These are phyloP conservation scores for Corythoichthys intestinalis DNA, from an alignment of 2,113 vertebrate genomes.

Conservation along the genomic window DNA sequence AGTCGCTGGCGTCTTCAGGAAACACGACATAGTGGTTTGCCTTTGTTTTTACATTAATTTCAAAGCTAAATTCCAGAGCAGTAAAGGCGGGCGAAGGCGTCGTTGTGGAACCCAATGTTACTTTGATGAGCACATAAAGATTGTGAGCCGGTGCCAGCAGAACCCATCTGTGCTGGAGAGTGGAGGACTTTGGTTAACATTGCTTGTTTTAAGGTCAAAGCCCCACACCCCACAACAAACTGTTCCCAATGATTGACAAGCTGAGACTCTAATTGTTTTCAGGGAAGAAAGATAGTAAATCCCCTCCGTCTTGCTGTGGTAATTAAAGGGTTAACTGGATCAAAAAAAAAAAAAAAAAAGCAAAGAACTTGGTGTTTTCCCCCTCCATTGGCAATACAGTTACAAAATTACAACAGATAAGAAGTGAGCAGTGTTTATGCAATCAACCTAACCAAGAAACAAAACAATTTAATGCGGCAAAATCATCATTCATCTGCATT, in stretches of 20 bases:
- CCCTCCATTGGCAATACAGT: slow-evolving; percentile 89
- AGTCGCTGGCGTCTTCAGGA: background rate
- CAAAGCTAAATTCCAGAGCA: slow-evolving; percentile 61
- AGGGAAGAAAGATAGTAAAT: slow-evolving; percentile 35
- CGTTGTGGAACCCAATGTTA: slow-evolving; percentile 75
- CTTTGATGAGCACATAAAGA: slow-evolving; percentile 80
- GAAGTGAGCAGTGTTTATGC: slow-evolving; percentile 98
- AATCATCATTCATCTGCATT: slow-evolving; percentile 99
- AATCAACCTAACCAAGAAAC: slow-evolving; percentile 99
- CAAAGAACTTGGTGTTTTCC: slow-evolving; percentile 81
- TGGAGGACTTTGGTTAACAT: slow-evolving; percentile 61
- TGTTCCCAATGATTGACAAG: slow-evolving; percentile 28
- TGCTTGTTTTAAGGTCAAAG: slow-evolving; percentile 62
- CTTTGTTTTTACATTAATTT: slow-evolving; percentile 50
- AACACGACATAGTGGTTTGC: slow-evolving; percentile 4
- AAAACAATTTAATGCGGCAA: slow-evolving; percentile 99
- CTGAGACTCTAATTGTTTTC: slow-evolving; percentile 15
- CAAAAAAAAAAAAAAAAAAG: slow-evolving; percentile 85
- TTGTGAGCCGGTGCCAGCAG: slow-evolving; percentile 57
- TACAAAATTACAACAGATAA: slow-evolving; percentile 98
- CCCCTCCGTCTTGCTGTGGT: slow-evolving; percentile 39
- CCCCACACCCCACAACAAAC: slow-evolving; percentile 14
- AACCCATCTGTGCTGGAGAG: slow-evolving; percentile 64
- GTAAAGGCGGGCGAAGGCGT: slow-evolving; percentile 67
- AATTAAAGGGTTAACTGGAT: slow-evolving; percentile 89